Conservation (phyloP, 2,888 invertebrate species). For the Orthonevra nobilis region DNA sequence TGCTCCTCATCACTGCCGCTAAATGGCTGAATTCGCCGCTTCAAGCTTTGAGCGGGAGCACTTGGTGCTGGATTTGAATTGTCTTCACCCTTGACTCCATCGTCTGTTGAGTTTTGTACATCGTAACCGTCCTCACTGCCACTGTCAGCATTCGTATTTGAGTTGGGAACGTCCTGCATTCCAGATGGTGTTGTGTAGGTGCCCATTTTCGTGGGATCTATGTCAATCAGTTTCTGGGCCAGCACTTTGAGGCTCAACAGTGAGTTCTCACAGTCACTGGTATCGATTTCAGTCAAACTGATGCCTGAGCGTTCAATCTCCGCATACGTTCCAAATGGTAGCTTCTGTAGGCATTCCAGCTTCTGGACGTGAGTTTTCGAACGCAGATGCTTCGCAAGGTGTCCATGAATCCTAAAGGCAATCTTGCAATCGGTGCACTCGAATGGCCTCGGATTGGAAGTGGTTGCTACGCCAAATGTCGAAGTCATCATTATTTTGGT, state of each 20-base stretch:
- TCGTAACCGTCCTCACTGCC: slow-evolving; percentile 79
- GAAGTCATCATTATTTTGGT: slow-evolving; percentile 95
- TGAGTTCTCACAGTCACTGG: slow-evolving; percentile 97
- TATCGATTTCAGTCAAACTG: slow-evolving; percentile 96
- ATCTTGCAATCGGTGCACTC: slow-evolving; percentile 97
- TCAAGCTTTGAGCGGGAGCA: slow-evolving; percentile 8
- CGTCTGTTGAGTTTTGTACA: slow-evolving; percentile 49
- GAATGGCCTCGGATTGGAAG: slow-evolving; percentile 96
- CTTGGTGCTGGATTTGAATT: slow-evolving; percentile 33
- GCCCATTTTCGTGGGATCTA: slow-evolving; percentile 88
- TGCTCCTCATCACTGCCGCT: slow-evolving; percentile 58
- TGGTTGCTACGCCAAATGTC: slow-evolving; percentile 90
- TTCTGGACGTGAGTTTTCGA: slow-evolving; percentile 98
- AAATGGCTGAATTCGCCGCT: slow-evolving; percentile 36
- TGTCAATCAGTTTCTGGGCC: slow-evolving; percentile 88
- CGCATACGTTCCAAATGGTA: slow-evolving; percentile 96
- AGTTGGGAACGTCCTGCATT: slow-evolving; percentile 73
- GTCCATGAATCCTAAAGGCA: slow-evolving; percentile 97
- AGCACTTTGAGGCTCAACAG: slow-evolving; percentile 91
- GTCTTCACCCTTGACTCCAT: slow-evolving; percentile 45
- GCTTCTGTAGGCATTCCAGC: slow-evolving; percentile 93
- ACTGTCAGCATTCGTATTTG: slow-evolving; percentile 75
- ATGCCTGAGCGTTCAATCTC: slow-evolving; percentile 95
- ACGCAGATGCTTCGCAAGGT: slow-evolving; percentile 96
- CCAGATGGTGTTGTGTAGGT: slow-evolving; percentile 78